These are phyloP conservation scores for Corbicula japonica DNA, from an alignment of 2,888 invertebrate genomes.

Conservation along the genomic window DNA sequence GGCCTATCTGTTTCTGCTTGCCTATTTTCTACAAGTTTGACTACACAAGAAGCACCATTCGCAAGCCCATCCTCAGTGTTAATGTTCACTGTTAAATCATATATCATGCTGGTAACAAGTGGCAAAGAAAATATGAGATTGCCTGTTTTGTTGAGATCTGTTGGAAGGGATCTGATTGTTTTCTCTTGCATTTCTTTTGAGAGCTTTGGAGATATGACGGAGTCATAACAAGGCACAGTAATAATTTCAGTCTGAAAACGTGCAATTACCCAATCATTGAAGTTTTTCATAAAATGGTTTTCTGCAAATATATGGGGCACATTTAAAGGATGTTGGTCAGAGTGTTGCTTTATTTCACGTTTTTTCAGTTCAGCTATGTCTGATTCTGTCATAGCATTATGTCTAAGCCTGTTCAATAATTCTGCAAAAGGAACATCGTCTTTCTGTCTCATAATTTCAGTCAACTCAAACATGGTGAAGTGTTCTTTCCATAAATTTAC, in stretches of 20 bases:
- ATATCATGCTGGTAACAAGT: constrained; percentile 51
- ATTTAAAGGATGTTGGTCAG: constrained; percentile 16
- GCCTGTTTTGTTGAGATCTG: constrained; percentile 16
- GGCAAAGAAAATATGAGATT: constrained; percentile 24
- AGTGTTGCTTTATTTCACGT: constrained; percentile 3
- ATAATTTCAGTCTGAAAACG: constrained; percentile 27
- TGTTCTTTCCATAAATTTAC: constrained; percentile 59
- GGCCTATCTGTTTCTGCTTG: constrained; percentile 35
- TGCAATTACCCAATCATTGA: constrained; percentile 40
- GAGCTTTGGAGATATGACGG: constrained; percentile 26
- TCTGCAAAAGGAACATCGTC: constrained; percentile 58
- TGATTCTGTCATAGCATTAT: constrained; percentile 45
- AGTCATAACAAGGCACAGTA: constrained; percentile 32
- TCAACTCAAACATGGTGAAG: too few species aligned
- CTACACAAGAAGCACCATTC: constrained; percentile 55
- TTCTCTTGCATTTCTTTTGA: constrained; percentile 31
- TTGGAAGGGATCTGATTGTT: constrained; percentile 22
- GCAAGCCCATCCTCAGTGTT: constrained; percentile 59
- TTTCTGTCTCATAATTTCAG: constrained; percentile 62
- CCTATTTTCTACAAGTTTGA: constrained; percentile 46
- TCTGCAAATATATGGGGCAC: constrained; percentile 43
- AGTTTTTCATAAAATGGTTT: constrained; percentile 36
- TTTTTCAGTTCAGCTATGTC: constrained; percentile 31
- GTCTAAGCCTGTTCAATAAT: constrained; percentile 52
- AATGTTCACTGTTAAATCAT: constrained; percentile 57